A percentile compares a stretch with the other conserved stretches of the same genome.
Evolutionary conservation across 2,888 invertebrate genomes (phyloP).

Genomic region (Eucera pruinosa): DNA sequence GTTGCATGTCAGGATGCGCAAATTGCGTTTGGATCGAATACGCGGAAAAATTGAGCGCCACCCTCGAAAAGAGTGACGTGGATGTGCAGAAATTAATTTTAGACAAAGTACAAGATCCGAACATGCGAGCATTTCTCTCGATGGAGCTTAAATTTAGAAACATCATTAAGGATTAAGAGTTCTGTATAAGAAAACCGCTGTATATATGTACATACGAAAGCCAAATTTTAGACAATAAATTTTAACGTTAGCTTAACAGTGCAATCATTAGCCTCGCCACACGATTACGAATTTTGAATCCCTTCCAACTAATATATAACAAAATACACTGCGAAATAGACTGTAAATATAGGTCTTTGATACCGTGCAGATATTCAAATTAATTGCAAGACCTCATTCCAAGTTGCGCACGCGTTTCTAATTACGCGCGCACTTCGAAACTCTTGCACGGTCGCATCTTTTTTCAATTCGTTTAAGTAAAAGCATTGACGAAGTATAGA

Average conservation of each 20-base stretch:
- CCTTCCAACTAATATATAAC: slow-evolving; percentile 43
- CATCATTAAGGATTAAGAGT: slow-evolving; percentile 67
- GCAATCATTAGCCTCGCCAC: background rate
- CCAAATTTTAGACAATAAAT: slow-evolving; percentile 46
- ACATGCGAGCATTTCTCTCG: slow-evolving; percentile 92
- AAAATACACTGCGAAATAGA: slow-evolving; percentile 4
- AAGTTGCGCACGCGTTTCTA: no score
- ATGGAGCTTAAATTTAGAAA: slow-evolving; percentile 88
- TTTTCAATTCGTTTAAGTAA: no score
- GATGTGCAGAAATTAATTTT: slow-evolving; percentile 89
- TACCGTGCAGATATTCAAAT: no score
- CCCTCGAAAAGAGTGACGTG: slow-evolving; percentile 88
- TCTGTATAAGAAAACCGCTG: background rate
- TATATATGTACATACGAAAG: slow-evolving; percentile 43
- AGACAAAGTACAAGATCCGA: slow-evolving; percentile 91
- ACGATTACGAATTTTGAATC: slow-evolving; percentile 26
- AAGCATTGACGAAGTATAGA: no score
- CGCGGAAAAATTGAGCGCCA: slow-evolving; percentile 90
- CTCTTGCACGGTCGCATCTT: no score
- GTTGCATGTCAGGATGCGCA: slow-evolving; percentile 96
- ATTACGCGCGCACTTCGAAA: no score
- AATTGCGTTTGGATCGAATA: slow-evolving; percentile 97
- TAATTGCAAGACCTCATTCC: no score
- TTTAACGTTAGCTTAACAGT: background rate
- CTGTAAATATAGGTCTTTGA: no score